Base-by-base conservation (phyloP, 1,140 invertebrate genomes). In the Pristionchus pacificus region DNA sequence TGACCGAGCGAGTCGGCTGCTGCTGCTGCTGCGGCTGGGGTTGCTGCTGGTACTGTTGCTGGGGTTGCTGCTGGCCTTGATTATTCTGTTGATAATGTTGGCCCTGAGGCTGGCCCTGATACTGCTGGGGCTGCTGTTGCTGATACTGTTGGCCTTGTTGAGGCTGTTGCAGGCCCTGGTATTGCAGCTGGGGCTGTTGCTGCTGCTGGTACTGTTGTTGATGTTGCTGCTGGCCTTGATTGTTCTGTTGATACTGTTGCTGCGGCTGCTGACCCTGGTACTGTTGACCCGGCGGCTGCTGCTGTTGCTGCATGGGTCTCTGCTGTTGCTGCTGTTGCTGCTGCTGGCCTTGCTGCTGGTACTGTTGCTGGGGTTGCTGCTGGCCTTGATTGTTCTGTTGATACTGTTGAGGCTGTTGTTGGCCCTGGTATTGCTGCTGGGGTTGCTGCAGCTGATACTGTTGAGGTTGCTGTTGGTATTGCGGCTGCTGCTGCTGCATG, bases 311-410 rank as follows among this genome's bases (percentile, higher is more conserved):
- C 38, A 65, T 38, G 24, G 32, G 33, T n/a, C 66, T 60, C 58
- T 68, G 61, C 49, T 71, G 69, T n/a, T 13, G 38, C 1, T 68
- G 31, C 25, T 68, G 30, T 58, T 58, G 49, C 0, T 38, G 27
- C 10, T 65, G 29, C 63, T 65, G 63, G 3, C 55, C n/a, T 30
- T 61, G 60, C 24, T 6, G 60, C 24, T 61, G 60, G 10, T 6
- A 29, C 30, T 61, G n/a, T n/a, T n/a, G n/a, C n/a, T n/a, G n/a
- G n/a, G n/a, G n/a, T n/a, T n/a, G n/a, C n/a, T n/a, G n/a, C 13
- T 15, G 66, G 24, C 66, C 55, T 24, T 70, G 62, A 19, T 66
- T 58, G 19, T 64, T 32, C 24, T 31, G 29, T 69, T 67, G 60
- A 70, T 10, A 29, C 19, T 70, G 58, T 19, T 1, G 29, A n/a